These are phyloP conservation scores for Dastarcus helophoroides DNA, from an alignment of 2,888 invertebrate genomes.

Conservation along the genomic window DNA sequence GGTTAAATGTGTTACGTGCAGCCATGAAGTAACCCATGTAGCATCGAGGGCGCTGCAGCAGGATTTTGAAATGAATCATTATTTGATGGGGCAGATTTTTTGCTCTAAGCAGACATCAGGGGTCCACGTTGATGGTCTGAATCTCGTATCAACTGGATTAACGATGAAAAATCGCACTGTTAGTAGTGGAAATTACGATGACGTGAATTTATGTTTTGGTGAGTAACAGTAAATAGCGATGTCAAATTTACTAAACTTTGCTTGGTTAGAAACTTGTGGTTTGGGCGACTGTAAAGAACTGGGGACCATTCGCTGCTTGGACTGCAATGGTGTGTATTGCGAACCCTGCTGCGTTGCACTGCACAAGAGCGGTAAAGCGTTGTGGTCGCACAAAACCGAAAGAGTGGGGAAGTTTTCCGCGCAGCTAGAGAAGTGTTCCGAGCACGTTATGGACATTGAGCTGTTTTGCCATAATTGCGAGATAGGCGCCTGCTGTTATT, in stretches of 20 bases:
- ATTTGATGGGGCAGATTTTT: slow-evolving; percentile 6
- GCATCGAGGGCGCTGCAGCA: neutral
- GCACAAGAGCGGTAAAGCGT: slow-evolving; percentile 31
- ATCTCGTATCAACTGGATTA: neutral
- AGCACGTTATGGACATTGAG: slow-evolving; percentile 28
- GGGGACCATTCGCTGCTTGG: slow-evolving; percentile 24
- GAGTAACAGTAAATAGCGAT: no score
- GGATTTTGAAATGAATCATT: slow-evolving; percentile 6
- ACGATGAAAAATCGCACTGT: neutral
- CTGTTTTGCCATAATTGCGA: slow-evolving; percentile 36
- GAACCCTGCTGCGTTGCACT: slow-evolving; percentile 21
- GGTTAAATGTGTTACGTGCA: slow-evolving; percentile 42
- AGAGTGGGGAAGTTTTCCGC: slow-evolving; percentile 11
- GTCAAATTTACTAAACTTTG: no score
- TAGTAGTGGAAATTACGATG: no score
- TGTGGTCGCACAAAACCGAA: slow-evolving; percentile 26
- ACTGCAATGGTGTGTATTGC: slow-evolving; percentile 29
- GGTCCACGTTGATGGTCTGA: neutral
- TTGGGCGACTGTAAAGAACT: slow-evolving; percentile 20
- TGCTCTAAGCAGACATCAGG: slow-evolving; percentile 2
- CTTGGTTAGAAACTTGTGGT: slow-evolving; percentile 21
- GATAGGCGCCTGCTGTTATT: slow-evolving; percentile 34
- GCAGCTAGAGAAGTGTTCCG: slow-evolving; percentile 18
- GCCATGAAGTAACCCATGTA: slow-evolving; percentile 18
- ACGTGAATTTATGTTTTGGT: no score